These are phyloP conservation scores for Miniopterus natalensis DNA, from an alignment of 2,113 vertebrate genomes.

Conservation along the genomic window DNA sequence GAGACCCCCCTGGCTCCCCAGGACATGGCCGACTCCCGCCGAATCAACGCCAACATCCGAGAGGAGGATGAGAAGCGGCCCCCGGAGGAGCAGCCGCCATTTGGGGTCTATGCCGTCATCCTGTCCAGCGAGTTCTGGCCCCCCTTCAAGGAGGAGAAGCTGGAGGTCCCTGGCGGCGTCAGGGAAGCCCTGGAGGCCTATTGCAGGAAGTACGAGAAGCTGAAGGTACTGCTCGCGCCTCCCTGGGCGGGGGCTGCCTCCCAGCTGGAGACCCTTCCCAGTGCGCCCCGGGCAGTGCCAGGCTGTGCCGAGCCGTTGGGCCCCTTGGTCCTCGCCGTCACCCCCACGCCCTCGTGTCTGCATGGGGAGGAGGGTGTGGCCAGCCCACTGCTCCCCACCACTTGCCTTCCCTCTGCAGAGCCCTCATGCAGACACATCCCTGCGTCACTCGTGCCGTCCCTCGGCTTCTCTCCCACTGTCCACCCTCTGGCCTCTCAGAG, in stretches of 20 bases:
- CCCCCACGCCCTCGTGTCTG: not conserved
- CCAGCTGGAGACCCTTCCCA: not conserved
- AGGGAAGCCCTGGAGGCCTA: conserved; percentile 95
- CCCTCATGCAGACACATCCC: accelerated
- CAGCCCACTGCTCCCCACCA: not conserved
- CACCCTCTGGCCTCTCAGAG: accelerated
- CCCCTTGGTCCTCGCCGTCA: not conserved
- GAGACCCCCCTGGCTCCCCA: conserved; percentile 72
- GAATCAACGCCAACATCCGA: conserved; percentile 96
- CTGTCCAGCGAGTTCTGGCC: conserved; percentile 99
- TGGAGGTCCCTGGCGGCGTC: conserved; percentile 94
- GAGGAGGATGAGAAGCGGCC: conserved; percentile 95
- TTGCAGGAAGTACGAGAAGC: conserved; percentile 97
- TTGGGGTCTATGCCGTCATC: conserved; percentile 94
- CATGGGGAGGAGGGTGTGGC: accelerated
- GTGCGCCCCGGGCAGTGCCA: not conserved
- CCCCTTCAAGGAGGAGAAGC: conserved; percentile 96
- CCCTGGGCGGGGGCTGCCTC: not conserved
- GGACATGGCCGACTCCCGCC: conserved; percentile 98
- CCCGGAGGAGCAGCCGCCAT: conserved; percentile 90
- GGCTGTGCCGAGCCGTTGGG: not conserved
- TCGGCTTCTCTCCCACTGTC: accelerated
- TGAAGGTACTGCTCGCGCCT: conserved; percentile 90
- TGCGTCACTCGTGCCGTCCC: not conserved
- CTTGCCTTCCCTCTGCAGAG: no score